Base-by-base conservation (phyloP, 2,888 invertebrate genomes). In the Antheraea assamensis region DNA sequence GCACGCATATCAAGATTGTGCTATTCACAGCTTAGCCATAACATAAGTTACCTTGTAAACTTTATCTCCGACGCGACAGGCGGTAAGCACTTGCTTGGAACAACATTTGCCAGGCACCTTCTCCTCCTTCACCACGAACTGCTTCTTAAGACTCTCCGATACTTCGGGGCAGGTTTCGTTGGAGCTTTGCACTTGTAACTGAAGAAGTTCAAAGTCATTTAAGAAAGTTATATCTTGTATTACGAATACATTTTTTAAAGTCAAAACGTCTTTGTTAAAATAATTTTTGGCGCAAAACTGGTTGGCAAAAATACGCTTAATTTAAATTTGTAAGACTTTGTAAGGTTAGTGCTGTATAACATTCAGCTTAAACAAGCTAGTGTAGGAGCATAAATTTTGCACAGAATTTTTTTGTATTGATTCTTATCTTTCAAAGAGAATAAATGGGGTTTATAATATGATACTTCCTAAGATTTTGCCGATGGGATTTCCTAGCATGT, bases 21-120 rank as follows among this genome's bases (percentile, higher is more conserved):
- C 42, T 42, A 42, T 42, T 42, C 19, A 19, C 19, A 52, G 21
- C 1, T 52, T 21, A 52, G 21, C 21, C 24, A 24, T 58, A n/a
- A 58, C 10, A 24, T 24, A 58, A 24, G 24, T 13, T 77, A 95
- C 94, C 90, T 94, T 88, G 75, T 95, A 95, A 17, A 94, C 90
- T 66, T 87, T 82, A 70, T 92, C 88, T 17, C 90, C 94, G 3
- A 93, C 95, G 76, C 95, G 93, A 80, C 97, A 97, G 3, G 95
- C 96, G 19, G 91, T 87, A 0, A 92, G 93, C 75, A 94, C 91
- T 31, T 91, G 87, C 55, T 87, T 87, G n/a, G 93, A 92, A 78
- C 96, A 96, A 82, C 96, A 96, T 78, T 95, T 85, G 2, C 95
- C 95, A 0, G 90, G 83, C 0, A 95, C 80, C 72, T 87, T 87